Conservation (phyloP, 1,140 invertebrate species). For the Caenorhabditis inopinata region DNA sequence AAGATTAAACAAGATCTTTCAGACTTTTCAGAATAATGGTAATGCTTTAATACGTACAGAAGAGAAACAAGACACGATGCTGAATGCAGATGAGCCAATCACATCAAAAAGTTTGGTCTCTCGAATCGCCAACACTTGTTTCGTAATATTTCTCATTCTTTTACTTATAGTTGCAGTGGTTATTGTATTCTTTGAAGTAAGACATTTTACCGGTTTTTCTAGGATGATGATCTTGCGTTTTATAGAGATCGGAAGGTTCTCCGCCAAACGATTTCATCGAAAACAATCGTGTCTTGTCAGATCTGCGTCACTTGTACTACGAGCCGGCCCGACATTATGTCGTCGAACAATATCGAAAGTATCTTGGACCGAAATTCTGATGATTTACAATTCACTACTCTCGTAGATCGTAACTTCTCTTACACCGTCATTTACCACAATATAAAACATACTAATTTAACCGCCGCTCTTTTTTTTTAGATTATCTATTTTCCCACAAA, state of each 20-base stretch:
- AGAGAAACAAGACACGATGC: not conserved
- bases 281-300: not conserved
- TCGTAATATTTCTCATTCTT: conserved; percentile 30
- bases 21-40: not conserved
- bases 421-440: not conserved
- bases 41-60: conserved; percentile 19
- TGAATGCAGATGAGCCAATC: not conserved
- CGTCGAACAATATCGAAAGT: conserved; percentile 25
- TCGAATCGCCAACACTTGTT: conserved; percentile 33
- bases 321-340: conserved; percentile 44
- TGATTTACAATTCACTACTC: not conserved
- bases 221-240: not conserved
- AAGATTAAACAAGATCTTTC: conserved; percentile 8
- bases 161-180: conserved; percentile 30
- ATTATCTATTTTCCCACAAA: conserved; percentile 16
- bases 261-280: conserved; percentile 34
- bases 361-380: conserved; percentile 7
- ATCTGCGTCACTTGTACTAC: conserved; percentile 36
- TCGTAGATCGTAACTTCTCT: conserved; percentile 1
- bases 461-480: not conserved
- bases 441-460: not conserved
- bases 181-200: conserved; percentile 47
- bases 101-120: not conserved
- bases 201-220: not conserved
- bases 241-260: conserved; percentile 28